Conservation (phyloP, 2,888 invertebrate genomes). For the Zelleria hepariella region DNA sequence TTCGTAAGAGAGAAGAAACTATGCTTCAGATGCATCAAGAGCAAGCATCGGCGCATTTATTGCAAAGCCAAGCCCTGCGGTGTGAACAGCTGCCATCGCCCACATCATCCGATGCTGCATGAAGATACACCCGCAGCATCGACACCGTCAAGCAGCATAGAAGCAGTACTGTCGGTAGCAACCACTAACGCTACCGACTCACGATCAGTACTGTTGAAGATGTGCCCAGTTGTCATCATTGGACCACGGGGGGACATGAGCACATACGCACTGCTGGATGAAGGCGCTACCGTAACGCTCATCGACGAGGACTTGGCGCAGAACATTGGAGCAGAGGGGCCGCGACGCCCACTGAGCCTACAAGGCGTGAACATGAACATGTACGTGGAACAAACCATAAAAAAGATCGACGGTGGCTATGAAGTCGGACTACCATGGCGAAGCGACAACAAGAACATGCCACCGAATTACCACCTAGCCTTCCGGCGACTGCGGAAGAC, state of each 20-base stretch:
- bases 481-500: background rate
- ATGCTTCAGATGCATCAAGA: too few relatives aligned
- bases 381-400: background rate
- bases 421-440: conserved; percentile 4
- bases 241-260: background rate
- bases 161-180: background rate
- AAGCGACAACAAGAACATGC: background rate
- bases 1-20: background rate
- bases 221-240: background rate
- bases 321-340: conserved; percentile 1
- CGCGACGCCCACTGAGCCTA: background rate
- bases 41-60: too few relatives aligned
- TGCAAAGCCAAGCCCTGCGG: too few relatives aligned
- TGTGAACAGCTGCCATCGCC: background rate
- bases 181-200: background rate
- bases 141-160: background rate
- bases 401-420: background rate
- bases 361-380: conserved; percentile 1
- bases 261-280: conserved; percentile 1
- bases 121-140: background rate
- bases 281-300: conserved; percentile 1
- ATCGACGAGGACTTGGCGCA: conserved; percentile 1
- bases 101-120: conserved; percentile 1
- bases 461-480: background rate
- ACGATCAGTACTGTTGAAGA: conserved; percentile 1